These are phyloP conservation scores for Apodemus speciosus DNA, from an alignment of 2,113 vertebrate species.

Conservation along the genomic window DNA sequence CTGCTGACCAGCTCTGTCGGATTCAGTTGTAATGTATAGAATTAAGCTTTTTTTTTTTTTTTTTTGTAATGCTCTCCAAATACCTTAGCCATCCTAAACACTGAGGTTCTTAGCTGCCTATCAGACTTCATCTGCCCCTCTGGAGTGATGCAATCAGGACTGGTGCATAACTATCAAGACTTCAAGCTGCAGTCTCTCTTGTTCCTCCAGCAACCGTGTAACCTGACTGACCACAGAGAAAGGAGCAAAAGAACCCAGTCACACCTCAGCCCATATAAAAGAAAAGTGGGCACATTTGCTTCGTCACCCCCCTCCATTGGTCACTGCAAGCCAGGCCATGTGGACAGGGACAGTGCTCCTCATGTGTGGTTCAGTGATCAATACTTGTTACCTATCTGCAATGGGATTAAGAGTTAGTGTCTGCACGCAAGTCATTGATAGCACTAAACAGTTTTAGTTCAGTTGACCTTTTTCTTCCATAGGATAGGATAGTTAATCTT, in stretches of 20 bases:
- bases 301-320: not conserved
- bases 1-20: not conserved
- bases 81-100: not conserved
- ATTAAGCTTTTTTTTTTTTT: too few relatives aligned
- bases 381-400: not conserved
- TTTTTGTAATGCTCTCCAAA: not conserved
- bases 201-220: not conserved
- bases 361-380: rapidly evolving
- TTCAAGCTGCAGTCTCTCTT: not conserved
- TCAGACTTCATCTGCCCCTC: not conserved
- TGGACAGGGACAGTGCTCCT: not conserved
- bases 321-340: not conserved
- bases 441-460: not conserved
- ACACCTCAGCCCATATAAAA: too few relatives aligned
- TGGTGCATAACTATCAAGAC: not conserved
- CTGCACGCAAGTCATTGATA: not conserved
- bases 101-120: not conserved
- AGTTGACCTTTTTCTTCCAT: not conserved
- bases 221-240: not conserved
- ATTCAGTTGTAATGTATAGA: not conserved
- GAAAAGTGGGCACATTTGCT: not conserved
- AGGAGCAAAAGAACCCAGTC: not conserved
- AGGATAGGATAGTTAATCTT: not conserved
- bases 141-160: not conserved
- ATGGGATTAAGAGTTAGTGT: not conserved